Percentiles rank a stretch among this genome's conserved stretches.
phyloP scores from a whole-genome alignment of 53 echinoderm and acorn worm genomes.

The Hippasteria phrygiana region DNA sequence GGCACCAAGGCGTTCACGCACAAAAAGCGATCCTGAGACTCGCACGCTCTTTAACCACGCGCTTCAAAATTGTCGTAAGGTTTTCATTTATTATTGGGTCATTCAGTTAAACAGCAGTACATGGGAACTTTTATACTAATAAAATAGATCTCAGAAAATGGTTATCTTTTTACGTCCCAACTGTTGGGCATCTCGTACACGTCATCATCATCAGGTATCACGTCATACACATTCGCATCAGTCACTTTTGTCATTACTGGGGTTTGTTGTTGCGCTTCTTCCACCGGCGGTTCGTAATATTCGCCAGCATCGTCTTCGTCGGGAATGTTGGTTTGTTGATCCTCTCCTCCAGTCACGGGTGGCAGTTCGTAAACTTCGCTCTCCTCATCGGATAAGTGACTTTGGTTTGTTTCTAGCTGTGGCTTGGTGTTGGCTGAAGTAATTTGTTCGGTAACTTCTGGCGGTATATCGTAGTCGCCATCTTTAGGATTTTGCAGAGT shows the following conservation, averaged over 20 bases:
- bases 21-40: too few species aligned
- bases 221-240: slow-evolving; percentile 38
- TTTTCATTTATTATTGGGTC: too few species aligned
- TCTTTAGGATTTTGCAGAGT: background rate
- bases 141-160: too few species aligned
- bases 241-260: background rate
- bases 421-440: background rate
- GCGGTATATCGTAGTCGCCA: background rate
- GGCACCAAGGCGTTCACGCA: too few species aligned
- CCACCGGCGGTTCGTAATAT: slow-evolving; percentile 21
- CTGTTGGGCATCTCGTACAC: slow-evolving; percentile 33
- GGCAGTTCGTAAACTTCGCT: slow-evolving; percentile 23
- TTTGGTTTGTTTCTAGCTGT: background rate
- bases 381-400: slow-evolving; percentile 4
- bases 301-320: background rate
- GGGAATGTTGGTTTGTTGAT: background rate
- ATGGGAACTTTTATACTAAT: too few species aligned
- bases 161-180: background rate
- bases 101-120: too few species aligned
- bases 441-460: background rate
- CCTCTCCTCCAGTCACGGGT: background rate
- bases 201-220: slow-evolving; percentile 20
- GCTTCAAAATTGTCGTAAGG: too few species aligned
- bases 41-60: too few species aligned
- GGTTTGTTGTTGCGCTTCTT: background rate